Percentiles rank a stretch among this genome's conserved stretches.
phyloP scores from a whole-genome alignment of 1,140 invertebrate genomes.

The Hyles vespertilio region DNA sequence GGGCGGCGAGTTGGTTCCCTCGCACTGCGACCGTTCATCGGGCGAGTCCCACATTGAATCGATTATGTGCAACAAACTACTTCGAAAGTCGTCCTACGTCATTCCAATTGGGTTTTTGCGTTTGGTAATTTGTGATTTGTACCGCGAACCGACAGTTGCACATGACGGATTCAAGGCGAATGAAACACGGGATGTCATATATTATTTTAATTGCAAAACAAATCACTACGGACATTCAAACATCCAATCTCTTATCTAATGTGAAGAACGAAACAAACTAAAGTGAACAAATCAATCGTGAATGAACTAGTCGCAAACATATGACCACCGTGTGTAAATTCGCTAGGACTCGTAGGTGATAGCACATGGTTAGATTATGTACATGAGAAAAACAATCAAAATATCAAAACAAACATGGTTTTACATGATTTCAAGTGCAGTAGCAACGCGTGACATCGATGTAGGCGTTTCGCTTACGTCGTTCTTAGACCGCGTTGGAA shows the following conservation, averaged over 20 bases:
- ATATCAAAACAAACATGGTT: slow-evolving; percentile 5
- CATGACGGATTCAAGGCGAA: slow-evolving; percentile 75
- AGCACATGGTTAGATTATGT: slow-evolving; percentile 4
- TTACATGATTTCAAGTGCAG: slow-evolving; percentile 1
- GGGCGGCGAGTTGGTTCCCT: slow-evolving; percentile 58
- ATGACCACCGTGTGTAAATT: slow-evolving; percentile 74
- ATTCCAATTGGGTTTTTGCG: slow-evolving; percentile 40
- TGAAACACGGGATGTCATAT: slow-evolving; percentile 76
- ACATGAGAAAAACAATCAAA: slow-evolving; percentile 4
- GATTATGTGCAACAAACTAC: slow-evolving; percentile 78
- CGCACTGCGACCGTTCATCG: slow-evolving; percentile 76
- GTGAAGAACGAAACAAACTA: slow-evolving; percentile 58
- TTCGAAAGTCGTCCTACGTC: slow-evolving; percentile 74
- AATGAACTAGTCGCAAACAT: slow-evolving; percentile 68
- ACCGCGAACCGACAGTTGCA: slow-evolving; percentile 65
- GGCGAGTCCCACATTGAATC: slow-evolving; percentile 78
- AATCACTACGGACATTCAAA: slow-evolving; percentile 72
- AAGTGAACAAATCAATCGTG: slow-evolving; percentile 66
- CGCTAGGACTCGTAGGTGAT: slow-evolving; percentile 61
- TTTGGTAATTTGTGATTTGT: slow-evolving; percentile 46
- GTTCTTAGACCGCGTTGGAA: too few relatives aligned
- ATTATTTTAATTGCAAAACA: slow-evolving; percentile 69
- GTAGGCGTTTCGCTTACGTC: too few relatives aligned
- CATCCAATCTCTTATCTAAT: slow-evolving; percentile 68
- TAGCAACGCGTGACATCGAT: slow-evolving; percentile 2